Percentiles rank a stretch among this genome's conserved stretches.
These are phyloP conservation scores for Ceratosolen solmsi DNA, from an alignment of 1,140 invertebrate genomes.

Conservation along the genomic window DNA sequence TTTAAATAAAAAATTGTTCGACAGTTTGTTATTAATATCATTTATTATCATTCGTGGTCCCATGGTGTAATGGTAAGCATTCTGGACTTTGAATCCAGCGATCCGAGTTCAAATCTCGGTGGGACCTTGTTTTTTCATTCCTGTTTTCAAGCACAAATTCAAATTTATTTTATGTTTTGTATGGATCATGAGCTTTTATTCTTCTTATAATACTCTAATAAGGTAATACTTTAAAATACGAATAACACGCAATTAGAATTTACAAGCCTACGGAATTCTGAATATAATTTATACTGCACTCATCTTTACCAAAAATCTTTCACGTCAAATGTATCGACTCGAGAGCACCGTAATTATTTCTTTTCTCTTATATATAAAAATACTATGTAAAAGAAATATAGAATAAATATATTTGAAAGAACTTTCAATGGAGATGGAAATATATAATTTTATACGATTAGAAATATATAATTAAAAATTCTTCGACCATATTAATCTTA, in stretches of 20 bases:
- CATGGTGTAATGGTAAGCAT: conserved; percentile 71
- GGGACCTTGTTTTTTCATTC: conserved; percentile 64
- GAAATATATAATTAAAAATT: too few species aligned
- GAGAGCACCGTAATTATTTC: conserved; percentile 3
- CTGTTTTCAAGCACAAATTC: not conserved
- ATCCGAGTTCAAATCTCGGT: conserved; percentile 82
- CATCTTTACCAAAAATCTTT: not conserved
- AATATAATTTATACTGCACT: not conserved
- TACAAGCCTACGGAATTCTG: not conserved
- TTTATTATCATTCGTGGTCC: conserved; percentile 53
- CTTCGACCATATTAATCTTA: too few species aligned
- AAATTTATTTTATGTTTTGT: too few species aligned
- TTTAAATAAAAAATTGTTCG: not conserved
- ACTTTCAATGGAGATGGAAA: too few species aligned
- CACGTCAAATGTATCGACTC: not conserved
- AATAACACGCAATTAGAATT: conserved; percentile 13
- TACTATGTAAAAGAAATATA: not conserved
- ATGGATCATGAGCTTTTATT: too few species aligned
- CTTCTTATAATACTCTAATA: not conserved
- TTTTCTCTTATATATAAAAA: not conserved
- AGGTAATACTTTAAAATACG: not conserved
- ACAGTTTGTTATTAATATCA: not conserved
- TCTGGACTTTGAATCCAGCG: conserved; percentile 87
- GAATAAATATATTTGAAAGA: too few species aligned
- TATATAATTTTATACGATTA: too few species aligned